A percentile compares a stretch with the other conserved stretches of the same genome.
Conservation (phyloP, 2,113 vertebrate species). For the Triplophysa siluroides region DNA sequence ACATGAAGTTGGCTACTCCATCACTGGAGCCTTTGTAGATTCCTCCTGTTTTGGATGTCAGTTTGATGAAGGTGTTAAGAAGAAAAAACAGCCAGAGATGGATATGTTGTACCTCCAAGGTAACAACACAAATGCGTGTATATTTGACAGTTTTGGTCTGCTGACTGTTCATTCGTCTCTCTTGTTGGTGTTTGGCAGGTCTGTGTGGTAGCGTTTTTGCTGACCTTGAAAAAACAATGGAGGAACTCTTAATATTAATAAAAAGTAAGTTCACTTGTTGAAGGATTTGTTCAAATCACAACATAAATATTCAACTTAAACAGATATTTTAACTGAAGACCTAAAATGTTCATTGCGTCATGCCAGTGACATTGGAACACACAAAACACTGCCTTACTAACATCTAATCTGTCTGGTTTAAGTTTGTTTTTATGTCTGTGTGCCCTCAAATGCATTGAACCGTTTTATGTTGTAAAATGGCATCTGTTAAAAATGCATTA, state of each 20-base stretch:
- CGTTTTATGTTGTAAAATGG: neutral
- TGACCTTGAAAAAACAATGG: neutral
- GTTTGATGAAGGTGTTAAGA: constrained; percentile 30
- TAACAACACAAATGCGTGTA: neutral
- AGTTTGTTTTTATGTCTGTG: neutral
- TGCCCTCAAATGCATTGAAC: neutral
- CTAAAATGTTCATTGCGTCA: neutral
- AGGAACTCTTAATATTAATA: neutral
- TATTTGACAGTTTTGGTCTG: neutral
- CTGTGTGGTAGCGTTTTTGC: constrained; percentile 44
- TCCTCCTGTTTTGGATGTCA: constrained; percentile 16
- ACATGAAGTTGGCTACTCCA: constrained; percentile 48
- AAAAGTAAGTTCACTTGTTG: constrained; percentile 49
- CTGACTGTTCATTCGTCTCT: neutral
- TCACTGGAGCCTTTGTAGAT: constrained; percentile 41
- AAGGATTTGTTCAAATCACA: too few species aligned
- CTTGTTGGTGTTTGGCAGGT: constrained; percentile 17
- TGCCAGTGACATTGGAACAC: neutral
- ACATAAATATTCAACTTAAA: too few species aligned
- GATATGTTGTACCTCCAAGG: constrained; percentile 55
- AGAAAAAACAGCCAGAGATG: constrained; percentile 24
- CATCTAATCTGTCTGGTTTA: neutral
- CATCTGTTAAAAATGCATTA: neutral
- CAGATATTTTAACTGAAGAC: too few species aligned
- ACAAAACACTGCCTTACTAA: neutral